Evolutionary conservation across 2,888 invertebrate species (phyloP), one percentile per base, ranked within the genome.

Genomic region (Amblyjoppa fuscipennis): DNA sequence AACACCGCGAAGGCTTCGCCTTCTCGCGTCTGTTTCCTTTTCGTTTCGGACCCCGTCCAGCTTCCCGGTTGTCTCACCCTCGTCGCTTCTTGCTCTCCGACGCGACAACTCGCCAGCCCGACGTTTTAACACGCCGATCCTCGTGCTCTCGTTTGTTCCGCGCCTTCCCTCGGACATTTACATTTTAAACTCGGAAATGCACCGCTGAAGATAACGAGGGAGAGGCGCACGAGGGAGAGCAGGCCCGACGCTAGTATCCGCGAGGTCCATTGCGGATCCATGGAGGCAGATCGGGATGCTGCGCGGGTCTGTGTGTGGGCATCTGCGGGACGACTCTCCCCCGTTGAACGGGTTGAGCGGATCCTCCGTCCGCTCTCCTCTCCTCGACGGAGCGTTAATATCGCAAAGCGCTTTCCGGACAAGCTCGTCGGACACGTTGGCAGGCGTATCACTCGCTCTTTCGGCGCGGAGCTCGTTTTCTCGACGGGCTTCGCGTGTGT

Each of bases 41-140:
- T 68, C 38, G n/a, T n/a, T 68, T 41, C 53, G 1, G 61, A 61
- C 61, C 34, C 6, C 11, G 61, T 31, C 31, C 38, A 7, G 13
- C 38, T 13, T 49, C 49, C 34, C 49, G 61, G 28, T 16, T 28
- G 28, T 68, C 25, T 53, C 77, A 77, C 51, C 77, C 53, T 16
- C 20, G 53, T 53, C 9, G 64, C 53, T 28, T 38, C 56, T 68
- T 77, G 68, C 77, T 56, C 41, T 77, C 68, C 77, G 66, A 16
- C 53, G 66, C 16, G 64, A 34, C 31, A 6, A 56, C 74, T 64
- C 59, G 59, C 34, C 1, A 4, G 66, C 61, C 38, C 69, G 71
- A 83, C 76, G 71, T 83, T 85, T 85, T 80, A 80, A 80, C 85
- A 79, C 81, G 80, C 76, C 83, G 73, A 85, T 83, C 76, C 66